Conservation (phyloP, 2,888 invertebrate genomes). For the Agapetus fuscipes region DNA sequence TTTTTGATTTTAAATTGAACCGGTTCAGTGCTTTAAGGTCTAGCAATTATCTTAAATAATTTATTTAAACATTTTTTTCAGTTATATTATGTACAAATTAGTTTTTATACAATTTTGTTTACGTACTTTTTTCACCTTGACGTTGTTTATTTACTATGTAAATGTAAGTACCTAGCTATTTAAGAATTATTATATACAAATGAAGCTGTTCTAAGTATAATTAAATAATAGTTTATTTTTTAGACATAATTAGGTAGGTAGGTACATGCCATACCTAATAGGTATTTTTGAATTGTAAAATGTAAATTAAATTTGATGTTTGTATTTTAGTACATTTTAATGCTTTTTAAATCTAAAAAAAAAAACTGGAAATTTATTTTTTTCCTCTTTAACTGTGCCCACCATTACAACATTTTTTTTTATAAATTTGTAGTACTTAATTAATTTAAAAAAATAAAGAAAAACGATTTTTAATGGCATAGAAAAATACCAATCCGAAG, state of each 20-base stretch:
- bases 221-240: too few relatives aligned
- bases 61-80: too few relatives aligned
- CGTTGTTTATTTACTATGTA: background rate
- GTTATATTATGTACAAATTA: background rate
- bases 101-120: background rate
- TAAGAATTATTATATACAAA: too few relatives aligned
- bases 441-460: too few relatives aligned
- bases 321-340: slow-evolving; percentile 8
- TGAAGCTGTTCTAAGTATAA: too few relatives aligned
- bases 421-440: background rate
- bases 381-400: background rate
- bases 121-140: background rate
- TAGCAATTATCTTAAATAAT: too few relatives aligned
- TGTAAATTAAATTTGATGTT: slow-evolving; percentile 20
- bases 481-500: too few relatives aligned
- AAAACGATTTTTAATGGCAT: too few relatives aligned
- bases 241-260: too few relatives aligned
- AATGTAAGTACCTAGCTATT: too few relatives aligned
- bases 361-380: background rate
- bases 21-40: too few relatives aligned
- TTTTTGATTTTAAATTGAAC: background rate
- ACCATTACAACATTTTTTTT: background rate
- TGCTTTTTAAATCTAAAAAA: background rate
- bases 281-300: slow-evolving; percentile 11
- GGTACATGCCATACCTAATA: background rate